phyloP scores from a whole-genome alignment of 2,797 vertebrate genomes.

The Pantherophis alleghaniensis region DNA sequence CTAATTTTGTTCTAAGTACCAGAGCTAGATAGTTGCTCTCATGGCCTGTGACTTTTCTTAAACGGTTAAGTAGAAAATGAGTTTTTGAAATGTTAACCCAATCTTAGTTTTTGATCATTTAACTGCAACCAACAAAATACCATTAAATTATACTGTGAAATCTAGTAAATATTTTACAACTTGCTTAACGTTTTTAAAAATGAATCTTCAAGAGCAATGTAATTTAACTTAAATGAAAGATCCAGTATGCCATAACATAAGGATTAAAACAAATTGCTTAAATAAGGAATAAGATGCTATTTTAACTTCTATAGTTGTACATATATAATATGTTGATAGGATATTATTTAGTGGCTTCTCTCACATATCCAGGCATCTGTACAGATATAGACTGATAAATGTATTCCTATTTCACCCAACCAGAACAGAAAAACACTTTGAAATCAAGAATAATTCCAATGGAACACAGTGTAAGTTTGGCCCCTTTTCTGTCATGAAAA shows the following conservation, averaged over 20 bases:
- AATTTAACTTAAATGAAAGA: neutral
- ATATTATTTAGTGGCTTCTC: neutral
- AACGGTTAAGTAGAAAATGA: neutral
- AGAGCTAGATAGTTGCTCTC: neutral
- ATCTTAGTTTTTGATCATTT: neutral
- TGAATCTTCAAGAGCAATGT: neutral
- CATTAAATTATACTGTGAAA: neutral
- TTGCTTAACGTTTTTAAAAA: neutral
- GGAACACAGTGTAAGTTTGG: neutral
- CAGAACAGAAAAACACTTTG: neutral
- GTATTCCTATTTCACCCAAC: neutral
- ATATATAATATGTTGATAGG: neutral
- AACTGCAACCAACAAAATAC: neutral
- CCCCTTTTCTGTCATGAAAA: neutral
- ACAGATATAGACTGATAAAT: neutral
- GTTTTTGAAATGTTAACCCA: conserved; percentile 13
- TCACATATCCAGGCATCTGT: neutral
- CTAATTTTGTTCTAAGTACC: neutral
- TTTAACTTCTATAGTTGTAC: neutral
- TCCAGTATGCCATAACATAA: neutral
- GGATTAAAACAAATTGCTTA: neutral
- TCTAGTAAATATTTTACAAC: neutral
- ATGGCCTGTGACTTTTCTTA: neutral
- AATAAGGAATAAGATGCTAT: neutral
- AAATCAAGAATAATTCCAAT: neutral